Evolutionary conservation across 2,888 invertebrate genomes (phyloP).

Genomic region (Cephus nigrinus): DNA sequence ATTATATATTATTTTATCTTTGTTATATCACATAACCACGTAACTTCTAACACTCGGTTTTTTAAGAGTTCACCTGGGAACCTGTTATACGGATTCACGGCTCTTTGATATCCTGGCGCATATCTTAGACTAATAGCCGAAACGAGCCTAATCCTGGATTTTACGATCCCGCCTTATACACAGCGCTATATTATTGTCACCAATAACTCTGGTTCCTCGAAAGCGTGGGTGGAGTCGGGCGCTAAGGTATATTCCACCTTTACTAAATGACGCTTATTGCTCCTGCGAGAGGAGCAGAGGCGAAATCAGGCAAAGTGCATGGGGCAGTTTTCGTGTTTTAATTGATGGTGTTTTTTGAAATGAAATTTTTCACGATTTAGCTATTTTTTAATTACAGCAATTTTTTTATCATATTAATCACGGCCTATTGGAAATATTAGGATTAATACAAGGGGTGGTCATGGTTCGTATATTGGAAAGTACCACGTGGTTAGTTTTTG

Average conservation of each 20-base stretch:
- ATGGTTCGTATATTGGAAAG: too few relatives aligned
- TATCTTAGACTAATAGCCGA: constrained; percentile 55
- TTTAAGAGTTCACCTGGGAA: neutral
- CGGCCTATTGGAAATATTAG: too few relatives aligned
- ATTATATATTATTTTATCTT: neutral
- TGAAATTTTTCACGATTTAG: neutral
- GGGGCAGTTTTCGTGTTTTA: neutral
- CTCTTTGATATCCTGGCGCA: constrained; percentile 40
- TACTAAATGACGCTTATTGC: neutral
- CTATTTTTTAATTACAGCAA: neutral
- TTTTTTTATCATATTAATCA: too few relatives aligned
- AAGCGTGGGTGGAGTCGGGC: constrained; percentile 9
- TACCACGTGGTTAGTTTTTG: too few relatives aligned
- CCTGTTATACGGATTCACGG: constrained; percentile 16
- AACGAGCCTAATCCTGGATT: constrained; percentile 53
- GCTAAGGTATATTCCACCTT: neutral
- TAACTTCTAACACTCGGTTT: neutral
- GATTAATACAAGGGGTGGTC: too few relatives aligned
- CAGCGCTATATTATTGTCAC: constrained; percentile 31
- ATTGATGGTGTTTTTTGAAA: neutral
- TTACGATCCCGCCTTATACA: constrained; percentile 43
- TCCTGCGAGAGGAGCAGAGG: neutral
- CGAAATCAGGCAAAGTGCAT: neutral
- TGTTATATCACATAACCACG: neutral
- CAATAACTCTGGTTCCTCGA: constrained; percentile 25